Percentiles rank a stretch among this genome's conserved stretches.
These are phyloP conservation scores for Hipposideros larvatus DNA, from an alignment of 2,797 vertebrate species.

Conservation along the genomic window DNA sequence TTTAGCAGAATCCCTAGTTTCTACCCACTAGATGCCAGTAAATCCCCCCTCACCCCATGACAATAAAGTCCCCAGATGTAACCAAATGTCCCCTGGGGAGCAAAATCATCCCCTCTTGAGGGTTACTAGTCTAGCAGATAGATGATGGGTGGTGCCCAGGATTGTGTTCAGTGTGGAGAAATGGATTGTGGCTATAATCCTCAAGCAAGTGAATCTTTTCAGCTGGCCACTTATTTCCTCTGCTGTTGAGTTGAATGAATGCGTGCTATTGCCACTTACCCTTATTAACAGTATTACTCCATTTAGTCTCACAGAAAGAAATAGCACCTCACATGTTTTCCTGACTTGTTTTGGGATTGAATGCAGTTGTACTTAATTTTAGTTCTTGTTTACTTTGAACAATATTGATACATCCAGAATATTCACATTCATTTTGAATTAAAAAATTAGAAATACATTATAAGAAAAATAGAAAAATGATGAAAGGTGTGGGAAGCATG, in stretches of 20 bases:
- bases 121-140: neutral
- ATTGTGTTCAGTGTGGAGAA: slow-evolving; percentile 17
- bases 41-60: neutral
- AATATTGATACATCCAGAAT: neutral
- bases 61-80: neutral
- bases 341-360: neutral
- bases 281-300: neutral
- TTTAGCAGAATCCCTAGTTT: neutral
- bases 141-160: neutral
- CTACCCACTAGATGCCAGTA: neutral
- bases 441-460: neutral
- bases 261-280: neutral
- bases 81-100: neutral
- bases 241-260: neutral
- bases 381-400: slow-evolving; percentile 45
- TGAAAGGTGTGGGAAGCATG: neutral
- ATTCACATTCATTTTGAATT: slow-evolving; percentile 52
- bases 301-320: neutral
- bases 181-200: neutral
- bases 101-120: neutral
- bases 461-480: slow-evolving; percentile 26
- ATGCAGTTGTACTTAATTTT: neutral
- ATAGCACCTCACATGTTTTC: neutral
- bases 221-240: neutral
- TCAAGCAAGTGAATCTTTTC: neutral